Conservation (phyloP, 2,797 vertebrate species). For the Falco cherrug region DNA sequence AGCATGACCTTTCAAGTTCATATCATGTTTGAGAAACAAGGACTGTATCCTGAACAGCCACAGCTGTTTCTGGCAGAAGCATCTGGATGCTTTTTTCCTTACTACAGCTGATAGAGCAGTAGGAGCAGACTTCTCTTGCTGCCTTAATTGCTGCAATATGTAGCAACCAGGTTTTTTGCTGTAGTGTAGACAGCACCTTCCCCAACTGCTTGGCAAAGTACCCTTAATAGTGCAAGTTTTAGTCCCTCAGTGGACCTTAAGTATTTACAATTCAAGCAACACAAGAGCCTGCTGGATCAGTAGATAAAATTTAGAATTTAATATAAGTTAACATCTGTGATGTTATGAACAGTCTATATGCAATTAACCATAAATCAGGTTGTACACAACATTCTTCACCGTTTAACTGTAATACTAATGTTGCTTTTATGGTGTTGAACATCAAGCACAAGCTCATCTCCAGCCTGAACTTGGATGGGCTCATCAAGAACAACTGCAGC, state of each 20-base stretch:
- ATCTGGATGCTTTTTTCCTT: background rate
- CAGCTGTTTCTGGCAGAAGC: background rate
- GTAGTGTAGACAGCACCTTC: background rate
- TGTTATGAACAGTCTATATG: background rate
- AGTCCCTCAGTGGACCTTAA: background rate
- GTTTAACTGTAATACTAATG: constrained; percentile 85
- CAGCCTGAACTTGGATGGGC: constrained; percentile 82
- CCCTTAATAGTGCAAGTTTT: background rate
- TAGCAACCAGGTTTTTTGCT: background rate
- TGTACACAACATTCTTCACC: background rate
- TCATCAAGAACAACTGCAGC: constrained; percentile 90
- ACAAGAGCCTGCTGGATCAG: background rate
- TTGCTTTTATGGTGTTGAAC: constrained; percentile 92
- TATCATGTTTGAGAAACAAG: background rate
- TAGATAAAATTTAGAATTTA: constrained; percentile 21
- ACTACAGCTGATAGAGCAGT: background rate
- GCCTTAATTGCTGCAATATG: background rate
- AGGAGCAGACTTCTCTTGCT: too few relatives aligned
- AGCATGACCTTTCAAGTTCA: background rate
- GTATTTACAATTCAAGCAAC: background rate
- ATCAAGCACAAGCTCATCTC: constrained; percentile 84
- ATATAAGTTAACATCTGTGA: background rate
- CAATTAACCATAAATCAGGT: background rate
- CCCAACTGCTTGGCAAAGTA: background rate
- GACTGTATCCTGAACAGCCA: background rate